These are phyloP conservation scores for Phoxinus phoxinus DNA, from an alignment of 2,113 vertebrate species.

Conservation along the genomic window DNA sequence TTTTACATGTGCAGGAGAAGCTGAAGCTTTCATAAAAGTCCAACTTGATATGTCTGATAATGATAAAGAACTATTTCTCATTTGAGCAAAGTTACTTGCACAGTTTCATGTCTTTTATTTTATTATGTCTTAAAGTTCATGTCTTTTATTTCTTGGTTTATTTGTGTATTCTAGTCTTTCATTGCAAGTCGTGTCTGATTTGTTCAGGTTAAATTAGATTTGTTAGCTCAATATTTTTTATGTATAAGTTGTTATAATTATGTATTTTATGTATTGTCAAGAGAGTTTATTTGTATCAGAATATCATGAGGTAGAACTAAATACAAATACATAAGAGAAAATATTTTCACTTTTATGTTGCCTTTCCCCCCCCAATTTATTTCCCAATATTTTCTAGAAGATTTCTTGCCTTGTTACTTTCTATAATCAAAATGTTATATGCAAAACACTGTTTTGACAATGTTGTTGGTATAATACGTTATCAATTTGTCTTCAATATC, in stretches of 20 bases:
- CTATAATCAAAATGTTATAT: background rate
- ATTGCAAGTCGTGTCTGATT: background rate
- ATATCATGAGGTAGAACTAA: background rate
- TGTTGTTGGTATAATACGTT: background rate
- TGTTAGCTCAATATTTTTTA: background rate
- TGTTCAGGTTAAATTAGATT: background rate
- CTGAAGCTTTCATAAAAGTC: background rate
- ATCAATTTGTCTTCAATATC: background rate
- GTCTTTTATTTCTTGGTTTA: background rate
- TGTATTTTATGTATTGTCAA: background rate
- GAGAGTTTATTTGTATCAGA: background rate
- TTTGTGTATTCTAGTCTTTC: background rate
- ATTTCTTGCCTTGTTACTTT: background rate
- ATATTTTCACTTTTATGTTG: background rate
- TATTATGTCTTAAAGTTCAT: background rate
- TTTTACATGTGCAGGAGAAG: background rate
- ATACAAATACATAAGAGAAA: background rate
- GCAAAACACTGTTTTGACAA: background rate
- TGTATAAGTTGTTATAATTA: background rate
- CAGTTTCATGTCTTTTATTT: background rate
- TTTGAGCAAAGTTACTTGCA: background rate
- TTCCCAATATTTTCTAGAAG: background rate
- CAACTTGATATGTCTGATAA: background rate
- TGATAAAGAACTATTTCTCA: background rate
- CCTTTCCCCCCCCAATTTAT: background rate